phyloP scores from a whole-genome alignment of 2,113 vertebrate species.

The Rattus rattus region DNA sequence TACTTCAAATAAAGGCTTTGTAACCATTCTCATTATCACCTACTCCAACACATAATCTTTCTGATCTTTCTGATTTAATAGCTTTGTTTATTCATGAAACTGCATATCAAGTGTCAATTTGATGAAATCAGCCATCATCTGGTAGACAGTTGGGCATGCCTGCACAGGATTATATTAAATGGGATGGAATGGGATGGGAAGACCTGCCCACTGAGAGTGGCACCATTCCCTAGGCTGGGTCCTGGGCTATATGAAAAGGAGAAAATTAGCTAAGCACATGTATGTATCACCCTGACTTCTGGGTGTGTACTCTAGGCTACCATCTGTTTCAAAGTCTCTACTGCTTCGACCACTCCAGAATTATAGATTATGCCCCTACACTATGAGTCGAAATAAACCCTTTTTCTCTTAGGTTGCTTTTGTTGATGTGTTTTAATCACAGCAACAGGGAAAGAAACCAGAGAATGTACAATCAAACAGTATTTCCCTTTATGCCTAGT shows the following conservation, averaged over 20 bases:
- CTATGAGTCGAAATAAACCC: neutral
- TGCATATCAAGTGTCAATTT: neutral
- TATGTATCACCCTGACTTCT: neutral
- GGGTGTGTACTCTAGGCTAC: neutral
- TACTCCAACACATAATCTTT: neutral
- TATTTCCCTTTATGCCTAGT: too few relatives aligned
- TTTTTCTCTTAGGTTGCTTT: neutral
- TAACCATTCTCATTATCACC: neutral
- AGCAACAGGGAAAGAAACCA: neutral
- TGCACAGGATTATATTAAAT: neutral
- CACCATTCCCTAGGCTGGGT: neutral
- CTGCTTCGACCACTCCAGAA: neutral
- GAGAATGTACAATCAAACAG: neutral
- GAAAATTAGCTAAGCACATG: neutral
- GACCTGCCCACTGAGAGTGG: neutral
- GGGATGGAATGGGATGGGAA: neutral
- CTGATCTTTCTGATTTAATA: neutral
- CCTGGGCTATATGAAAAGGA: neutral
- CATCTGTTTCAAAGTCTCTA: neutral
- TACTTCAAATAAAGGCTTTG: neutral
- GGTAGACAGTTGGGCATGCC: neutral
- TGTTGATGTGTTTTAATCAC: neutral
- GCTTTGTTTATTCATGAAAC: neutral
- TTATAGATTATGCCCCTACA: neutral
- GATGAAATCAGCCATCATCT: neutral